These are phyloP conservation scores for Thermophis baileyi DNA, from an alignment of 2,113 vertebrate species.

Conservation along the genomic window DNA sequence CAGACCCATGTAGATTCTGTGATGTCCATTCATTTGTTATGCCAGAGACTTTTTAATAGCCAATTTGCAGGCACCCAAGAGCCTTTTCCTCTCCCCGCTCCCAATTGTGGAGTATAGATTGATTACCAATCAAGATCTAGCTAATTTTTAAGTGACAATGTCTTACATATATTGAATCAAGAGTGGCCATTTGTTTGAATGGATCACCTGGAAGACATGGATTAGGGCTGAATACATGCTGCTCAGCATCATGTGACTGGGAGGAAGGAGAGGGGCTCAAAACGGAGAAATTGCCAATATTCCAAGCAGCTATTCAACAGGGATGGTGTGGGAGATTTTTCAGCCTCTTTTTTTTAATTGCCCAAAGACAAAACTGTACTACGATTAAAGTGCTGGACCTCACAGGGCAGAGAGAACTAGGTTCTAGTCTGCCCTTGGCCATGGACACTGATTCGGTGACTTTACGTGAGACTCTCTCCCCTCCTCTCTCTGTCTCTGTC, in stretches of 20 bases:
- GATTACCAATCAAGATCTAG: background rate
- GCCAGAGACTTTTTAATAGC: background rate
- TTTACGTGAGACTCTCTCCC: background rate
- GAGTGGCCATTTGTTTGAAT: background rate
- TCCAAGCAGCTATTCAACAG: background rate
- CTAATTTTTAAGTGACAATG: background rate
- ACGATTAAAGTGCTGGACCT: background rate
- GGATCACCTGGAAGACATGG: background rate
- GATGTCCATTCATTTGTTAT: background rate
- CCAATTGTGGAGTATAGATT: background rate
- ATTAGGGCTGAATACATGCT: background rate
- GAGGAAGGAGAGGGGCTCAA: background rate
- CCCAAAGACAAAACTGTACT: background rate
- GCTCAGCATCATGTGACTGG: background rate
- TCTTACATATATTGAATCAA: background rate
- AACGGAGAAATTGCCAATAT: background rate
- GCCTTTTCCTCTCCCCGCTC: background rate
- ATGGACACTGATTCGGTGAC: background rate
- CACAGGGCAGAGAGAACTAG: background rate
- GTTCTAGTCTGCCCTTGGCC: background rate
- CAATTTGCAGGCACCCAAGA: background rate
- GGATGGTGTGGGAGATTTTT: background rate
- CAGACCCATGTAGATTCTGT: background rate
- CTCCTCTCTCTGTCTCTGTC: too few relatives aligned
- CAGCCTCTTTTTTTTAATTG: background rate